Conservation (phyloP, 2,797 vertebrate species). For the Heteromormyrus szaboi region DNA sequence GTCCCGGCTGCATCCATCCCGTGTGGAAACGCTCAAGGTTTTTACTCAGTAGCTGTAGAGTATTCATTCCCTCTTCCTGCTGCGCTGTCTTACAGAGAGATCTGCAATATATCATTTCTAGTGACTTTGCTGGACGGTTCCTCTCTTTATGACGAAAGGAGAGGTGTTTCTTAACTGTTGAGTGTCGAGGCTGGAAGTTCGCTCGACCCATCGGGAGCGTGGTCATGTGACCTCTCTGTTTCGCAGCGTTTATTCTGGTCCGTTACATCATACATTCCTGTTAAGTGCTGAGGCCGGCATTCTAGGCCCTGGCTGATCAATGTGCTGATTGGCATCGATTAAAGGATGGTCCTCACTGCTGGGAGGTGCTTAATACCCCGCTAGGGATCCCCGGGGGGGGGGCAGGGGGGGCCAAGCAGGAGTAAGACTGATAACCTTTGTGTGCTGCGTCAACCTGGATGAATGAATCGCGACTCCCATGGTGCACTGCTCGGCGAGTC, state of each 20-base stretch:
- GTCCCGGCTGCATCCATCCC: neutral
- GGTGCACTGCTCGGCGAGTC: constrained; percentile 54
- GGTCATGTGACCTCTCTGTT: neutral
- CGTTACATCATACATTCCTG: constrained; percentile 51
- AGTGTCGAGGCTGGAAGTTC: neutral
- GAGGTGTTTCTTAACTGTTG: neutral
- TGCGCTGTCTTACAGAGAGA: neutral
- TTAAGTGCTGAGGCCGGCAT: constrained; percentile 56
- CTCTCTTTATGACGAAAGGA: neutral
- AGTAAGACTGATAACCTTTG: constrained; percentile 55
- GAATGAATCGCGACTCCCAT: constrained; percentile 62
- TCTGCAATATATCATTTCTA: neutral
- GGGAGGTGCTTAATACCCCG: neutral
- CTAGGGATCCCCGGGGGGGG: constrained; percentile 38
- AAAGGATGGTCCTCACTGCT: neutral
- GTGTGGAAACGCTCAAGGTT: neutral
- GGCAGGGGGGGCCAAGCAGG: constrained; percentile 38
- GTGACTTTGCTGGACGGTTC: neutral
- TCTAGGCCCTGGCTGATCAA: constrained; percentile 56
- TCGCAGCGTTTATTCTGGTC: neutral
- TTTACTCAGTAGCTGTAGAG: neutral
- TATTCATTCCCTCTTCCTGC: neutral
- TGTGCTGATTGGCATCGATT: constrained; percentile 57
- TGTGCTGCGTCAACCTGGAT: constrained; percentile 46
- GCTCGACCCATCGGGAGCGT: too few species aligned